Conservation (phyloP, 2,113 vertebrate genomes). For the human region GRCh38 chr3:165409001-165409500, state of each 20-base stretch:
- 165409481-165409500: conserved; percentile 24
- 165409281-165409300: background rate
- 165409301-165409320: background rate
- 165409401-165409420: conserved; percentile 7
- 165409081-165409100: background rate
- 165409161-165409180: background rate
- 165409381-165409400: conserved; percentile 1
- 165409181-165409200: conserved; percentile 46
- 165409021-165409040: background rate
- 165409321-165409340: background rate
- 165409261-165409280: background rate
- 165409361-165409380: conserved; percentile 39
- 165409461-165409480: background rate
- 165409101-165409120: background rate
- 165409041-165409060: background rate
- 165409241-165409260: conserved; percentile 55
- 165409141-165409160: background rate
- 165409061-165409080: background rate
- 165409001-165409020: too few relatives aligned
- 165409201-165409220: conserved; percentile 46
- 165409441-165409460: background rate
- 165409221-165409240: conserved; percentile 40
- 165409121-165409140: background rate
- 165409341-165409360: conserved; percentile 33
- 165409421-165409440: background rate